A percentile compares a stretch with the other conserved stretches of the same genome.
Conservation (phyloP, 2,113 vertebrate genomes). For the Heloderma charlesbogerti region DNA sequence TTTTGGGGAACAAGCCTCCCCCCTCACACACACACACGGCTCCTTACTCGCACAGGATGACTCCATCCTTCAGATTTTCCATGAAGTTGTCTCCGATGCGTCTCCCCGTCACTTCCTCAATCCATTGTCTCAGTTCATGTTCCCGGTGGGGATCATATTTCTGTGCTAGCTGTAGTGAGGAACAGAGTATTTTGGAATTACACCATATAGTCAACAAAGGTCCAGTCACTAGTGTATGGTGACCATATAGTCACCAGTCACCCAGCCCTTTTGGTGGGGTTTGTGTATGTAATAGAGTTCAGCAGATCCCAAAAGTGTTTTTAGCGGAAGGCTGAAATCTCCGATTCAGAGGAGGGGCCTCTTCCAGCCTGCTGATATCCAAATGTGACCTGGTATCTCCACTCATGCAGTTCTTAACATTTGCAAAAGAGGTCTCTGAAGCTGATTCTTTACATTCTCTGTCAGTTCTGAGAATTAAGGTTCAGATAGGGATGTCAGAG, state of each 20-base stretch:
- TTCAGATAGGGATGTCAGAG: too few species aligned
- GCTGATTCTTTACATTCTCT: neutral
- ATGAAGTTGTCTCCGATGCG: slow-evolving; percentile 89
- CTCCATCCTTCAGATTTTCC: slow-evolving; percentile 92
- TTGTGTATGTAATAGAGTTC: neutral
- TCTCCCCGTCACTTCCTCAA: slow-evolving; percentile 85
- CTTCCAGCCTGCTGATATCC: neutral
- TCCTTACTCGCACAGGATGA: slow-evolving; percentile 92
- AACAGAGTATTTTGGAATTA: neutral
- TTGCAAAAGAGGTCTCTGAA: neutral
- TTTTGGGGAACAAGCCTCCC: neutral
- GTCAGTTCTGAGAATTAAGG: neutral
- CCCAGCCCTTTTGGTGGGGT: neutral
- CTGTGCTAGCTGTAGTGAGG: slow-evolving; percentile 84
- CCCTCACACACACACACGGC: neutral
- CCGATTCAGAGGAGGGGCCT: neutral
- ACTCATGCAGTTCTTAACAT: neutral
- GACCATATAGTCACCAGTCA: too few species aligned
- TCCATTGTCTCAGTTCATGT: slow-evolving; percentile 91
- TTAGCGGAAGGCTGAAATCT: neutral
- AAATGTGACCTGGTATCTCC: neutral
- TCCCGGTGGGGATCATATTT: slow-evolving; percentile 92
- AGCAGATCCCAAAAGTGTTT: neutral
- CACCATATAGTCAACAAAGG: neutral
- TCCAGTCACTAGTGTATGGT: neutral